Conservation (phyloP, 2,888 invertebrate genomes). For the Coenonympha arcania region DNA sequence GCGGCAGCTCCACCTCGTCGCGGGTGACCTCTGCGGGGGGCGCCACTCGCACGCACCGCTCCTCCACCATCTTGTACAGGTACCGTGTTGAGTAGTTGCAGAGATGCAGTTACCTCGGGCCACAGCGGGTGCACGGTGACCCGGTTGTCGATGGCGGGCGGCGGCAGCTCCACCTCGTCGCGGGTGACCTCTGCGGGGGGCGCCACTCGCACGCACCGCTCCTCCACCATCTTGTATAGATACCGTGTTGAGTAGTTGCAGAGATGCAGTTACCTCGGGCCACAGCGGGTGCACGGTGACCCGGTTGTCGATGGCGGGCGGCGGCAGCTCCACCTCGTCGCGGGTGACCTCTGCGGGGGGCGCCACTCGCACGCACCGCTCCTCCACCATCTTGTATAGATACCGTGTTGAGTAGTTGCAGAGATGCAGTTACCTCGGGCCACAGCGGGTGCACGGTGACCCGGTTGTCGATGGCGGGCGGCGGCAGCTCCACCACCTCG, state of each 20-base stretch:
- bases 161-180: no score
- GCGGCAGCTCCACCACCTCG: no score
- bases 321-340: constrained; percentile 62
- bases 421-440: no score
- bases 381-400: constrained; percentile 97
- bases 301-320: constrained; percentile 61
- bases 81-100: no score
- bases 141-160: no score
- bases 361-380: constrained; percentile 76
- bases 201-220: constrained; percentile 76
- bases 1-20: constrained; percentile 62
- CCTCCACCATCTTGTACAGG: constrained; percentile 97
- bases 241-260: no score
- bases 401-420: no score
- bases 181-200: constrained; percentile 57
- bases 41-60: constrained; percentile 76
- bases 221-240: constrained; percentile 95
- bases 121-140: no score
- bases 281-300: constrained; percentile 81
- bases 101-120: no score
- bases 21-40: constrained; percentile 57
- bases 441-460: no score
- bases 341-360: constrained; percentile 57
- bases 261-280: constrained; percentile 87
- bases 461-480: no score